Evolutionary conservation across 2,797 vertebrate species (phyloP).

Genomic region (Sebastes diaconus): DNA sequence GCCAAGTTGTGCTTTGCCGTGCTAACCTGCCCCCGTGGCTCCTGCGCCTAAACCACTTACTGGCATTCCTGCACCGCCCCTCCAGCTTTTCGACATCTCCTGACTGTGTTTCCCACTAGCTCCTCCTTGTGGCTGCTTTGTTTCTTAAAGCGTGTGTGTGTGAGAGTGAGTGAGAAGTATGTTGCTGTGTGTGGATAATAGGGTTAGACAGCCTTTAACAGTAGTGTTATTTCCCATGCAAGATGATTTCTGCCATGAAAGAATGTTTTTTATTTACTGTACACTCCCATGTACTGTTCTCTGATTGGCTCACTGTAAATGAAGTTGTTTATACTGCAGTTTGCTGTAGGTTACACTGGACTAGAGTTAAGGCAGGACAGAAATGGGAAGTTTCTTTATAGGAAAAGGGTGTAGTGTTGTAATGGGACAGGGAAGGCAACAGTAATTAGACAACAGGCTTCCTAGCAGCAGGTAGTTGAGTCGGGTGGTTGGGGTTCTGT

Average conservation of each 20-base stretch:
- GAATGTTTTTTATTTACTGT: constrained; percentile 61
- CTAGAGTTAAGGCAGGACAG: constrained; percentile 44
- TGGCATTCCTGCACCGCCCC: constrained; percentile 58
- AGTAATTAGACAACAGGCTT: constrained; percentile 46
- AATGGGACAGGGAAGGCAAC: constrained; percentile 54
- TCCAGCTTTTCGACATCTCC: constrained; percentile 63
- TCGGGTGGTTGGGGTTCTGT: constrained; percentile 50
- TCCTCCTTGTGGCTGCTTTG: constrained; percentile 77
- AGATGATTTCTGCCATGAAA: constrained; percentile 65
- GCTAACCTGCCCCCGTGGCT: constrained; percentile 69
- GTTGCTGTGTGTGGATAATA: constrained; percentile 47
- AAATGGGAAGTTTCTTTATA: constrained; percentile 48
- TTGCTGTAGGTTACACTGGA: constrained; percentile 59
- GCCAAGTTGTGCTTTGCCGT: constrained; percentile 76
- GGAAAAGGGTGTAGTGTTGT: constrained; percentile 50
- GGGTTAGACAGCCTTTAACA: constrained; percentile 55
- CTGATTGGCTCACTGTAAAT: constrained; percentile 62
- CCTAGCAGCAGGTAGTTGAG: constrained; percentile 55
- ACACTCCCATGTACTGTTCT: constrained; percentile 63
- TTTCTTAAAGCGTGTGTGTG: constrained; percentile 50
- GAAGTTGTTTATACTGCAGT: constrained; percentile 61
- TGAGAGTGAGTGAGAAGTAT: constrained; percentile 55
- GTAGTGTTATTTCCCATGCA: constrained; percentile 57
- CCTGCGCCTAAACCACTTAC: constrained; percentile 60
- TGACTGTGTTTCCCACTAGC: constrained; percentile 72